Conservation (phyloP, 2,113 vertebrate genomes). For the Coturnix japonica region DNA sequence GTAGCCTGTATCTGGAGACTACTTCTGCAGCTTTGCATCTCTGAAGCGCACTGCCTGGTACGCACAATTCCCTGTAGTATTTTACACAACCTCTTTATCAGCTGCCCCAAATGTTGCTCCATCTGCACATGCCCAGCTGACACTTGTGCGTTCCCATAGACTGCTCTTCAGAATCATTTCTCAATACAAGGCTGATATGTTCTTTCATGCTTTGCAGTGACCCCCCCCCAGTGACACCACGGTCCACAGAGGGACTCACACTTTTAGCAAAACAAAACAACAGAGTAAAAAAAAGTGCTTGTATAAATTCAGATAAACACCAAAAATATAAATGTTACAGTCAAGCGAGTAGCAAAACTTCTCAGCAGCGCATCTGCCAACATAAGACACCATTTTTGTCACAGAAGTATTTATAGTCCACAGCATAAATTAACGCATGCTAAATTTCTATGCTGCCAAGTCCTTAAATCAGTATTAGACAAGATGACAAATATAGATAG, state of each 20-base stretch:
- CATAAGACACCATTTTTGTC: slow-evolving; percentile 2
- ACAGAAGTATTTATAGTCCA: slow-evolving; percentile 3
- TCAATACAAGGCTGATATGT: not conserved
- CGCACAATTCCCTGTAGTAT: not conserved
- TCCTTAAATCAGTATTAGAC: not conserved
- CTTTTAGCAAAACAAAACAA: not conserved
- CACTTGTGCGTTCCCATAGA: not conserved
- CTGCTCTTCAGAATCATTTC: not conserved
- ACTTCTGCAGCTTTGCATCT: not conserved
- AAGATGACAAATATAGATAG: not conserved
- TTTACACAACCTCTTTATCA: not conserved
- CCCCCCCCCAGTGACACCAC: not conserved
- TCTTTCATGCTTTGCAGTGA: not conserved
- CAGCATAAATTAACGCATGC: not conserved
- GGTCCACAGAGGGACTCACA: no score
- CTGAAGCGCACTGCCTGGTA: not conserved
- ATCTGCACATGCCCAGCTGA: not conserved
- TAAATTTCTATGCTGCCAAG: not conserved
- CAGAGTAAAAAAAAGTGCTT: not conserved
- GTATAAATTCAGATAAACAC: not conserved
- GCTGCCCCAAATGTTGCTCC: not conserved
- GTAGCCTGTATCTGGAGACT: not conserved
- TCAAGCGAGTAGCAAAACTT: slow-evolving; percentile 10
- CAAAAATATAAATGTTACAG: not conserved
- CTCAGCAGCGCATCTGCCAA: not conserved